phyloP scores from a whole-genome alignment of 2,797 vertebrate species.

The Sciurus vulgaris region DNA sequence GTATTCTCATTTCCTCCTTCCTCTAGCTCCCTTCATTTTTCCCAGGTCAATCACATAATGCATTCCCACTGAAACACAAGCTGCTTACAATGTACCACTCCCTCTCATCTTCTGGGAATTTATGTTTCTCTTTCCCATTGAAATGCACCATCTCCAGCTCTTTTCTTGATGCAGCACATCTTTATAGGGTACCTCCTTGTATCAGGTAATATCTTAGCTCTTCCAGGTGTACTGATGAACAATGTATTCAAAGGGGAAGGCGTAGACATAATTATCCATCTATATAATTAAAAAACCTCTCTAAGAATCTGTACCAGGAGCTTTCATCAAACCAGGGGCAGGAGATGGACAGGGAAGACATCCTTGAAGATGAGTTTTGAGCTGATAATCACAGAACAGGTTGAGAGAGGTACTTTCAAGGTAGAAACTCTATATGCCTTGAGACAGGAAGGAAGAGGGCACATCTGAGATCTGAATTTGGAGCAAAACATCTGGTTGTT shows the following conservation, averaged over 20 bases:
- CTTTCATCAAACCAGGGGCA: not conserved
- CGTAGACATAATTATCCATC: accelerated
- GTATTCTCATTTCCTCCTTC: not conserved
- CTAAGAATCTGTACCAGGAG: not conserved
- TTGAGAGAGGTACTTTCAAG: no score
- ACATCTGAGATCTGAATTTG: not conserved
- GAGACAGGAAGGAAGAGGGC: not conserved
- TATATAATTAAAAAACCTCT: not conserved
- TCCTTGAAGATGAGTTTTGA: not conserved
- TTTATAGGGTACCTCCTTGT: not conserved
- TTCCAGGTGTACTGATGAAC: not conserved
- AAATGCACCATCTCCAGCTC: not conserved
- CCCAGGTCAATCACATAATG: not conserved
- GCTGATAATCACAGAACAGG: not conserved
- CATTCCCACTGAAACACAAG: not conserved
- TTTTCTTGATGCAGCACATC: not conserved
- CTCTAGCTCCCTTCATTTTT: not conserved
- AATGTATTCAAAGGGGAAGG: not conserved
- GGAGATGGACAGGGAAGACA: not conserved
- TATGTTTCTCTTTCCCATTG: not conserved
- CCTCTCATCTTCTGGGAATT: not conserved
- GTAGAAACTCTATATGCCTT: not conserved
- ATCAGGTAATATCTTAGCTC: not conserved
- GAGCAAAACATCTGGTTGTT: not conserved
- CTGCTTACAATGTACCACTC: accelerated